Conservation (phyloP, 2,888 invertebrate genomes). For the Diadegma fenestrale region DNA sequence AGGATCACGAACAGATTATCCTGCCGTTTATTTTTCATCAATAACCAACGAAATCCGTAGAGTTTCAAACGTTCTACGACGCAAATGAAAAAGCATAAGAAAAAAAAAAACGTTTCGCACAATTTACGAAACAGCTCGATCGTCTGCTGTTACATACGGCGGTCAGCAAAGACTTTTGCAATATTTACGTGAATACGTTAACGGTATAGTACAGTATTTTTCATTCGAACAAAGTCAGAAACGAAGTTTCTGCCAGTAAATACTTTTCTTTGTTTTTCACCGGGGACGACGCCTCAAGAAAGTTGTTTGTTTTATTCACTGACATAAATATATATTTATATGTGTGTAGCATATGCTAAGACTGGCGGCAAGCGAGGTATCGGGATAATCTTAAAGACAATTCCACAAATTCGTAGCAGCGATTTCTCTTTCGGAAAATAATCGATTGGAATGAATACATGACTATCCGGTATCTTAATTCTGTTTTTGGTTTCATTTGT, state of each 20-base stretch:
- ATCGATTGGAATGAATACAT: slow-evolving; percentile 43
- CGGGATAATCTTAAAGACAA: slow-evolving; percentile 36
- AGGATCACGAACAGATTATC: background rate
- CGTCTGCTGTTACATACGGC: slow-evolving; percentile 42
- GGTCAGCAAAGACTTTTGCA: slow-evolving; percentile 19
- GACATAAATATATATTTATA: slow-evolving; percentile 26
- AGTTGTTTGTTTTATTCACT: slow-evolving; percentile 24
- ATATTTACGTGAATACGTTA: slow-evolving; percentile 45
- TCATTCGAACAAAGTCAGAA: slow-evolving; percentile 19
- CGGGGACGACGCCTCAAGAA: slow-evolving; percentile 27
- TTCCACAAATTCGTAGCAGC: slow-evolving; percentile 40
- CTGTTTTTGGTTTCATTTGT: background rate
- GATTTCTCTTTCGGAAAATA: slow-evolving; percentile 22
- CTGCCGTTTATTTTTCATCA: slow-evolving; percentile 4
- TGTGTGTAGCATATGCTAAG: slow-evolving; percentile 21
- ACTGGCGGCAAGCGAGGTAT: slow-evolving; percentile 41
- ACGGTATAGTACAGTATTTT: slow-evolving; percentile 47
- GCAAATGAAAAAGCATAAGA: background rate
- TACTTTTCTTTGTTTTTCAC: slow-evolving; percentile 29
- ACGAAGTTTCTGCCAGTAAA: slow-evolving; percentile 26
- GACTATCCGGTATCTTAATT: background rate
- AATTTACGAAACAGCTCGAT: slow-evolving; percentile 26
- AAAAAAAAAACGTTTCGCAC: slow-evolving; percentile 22
- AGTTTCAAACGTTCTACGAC: background rate
- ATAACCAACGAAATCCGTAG: background rate